A percentile compares a stretch with the other conserved stretches of the same genome.
Evolutionary conservation across 2,888 invertebrate genomes (phyloP).

Genomic region (Gymnoscelis rufifasciata): DNA sequence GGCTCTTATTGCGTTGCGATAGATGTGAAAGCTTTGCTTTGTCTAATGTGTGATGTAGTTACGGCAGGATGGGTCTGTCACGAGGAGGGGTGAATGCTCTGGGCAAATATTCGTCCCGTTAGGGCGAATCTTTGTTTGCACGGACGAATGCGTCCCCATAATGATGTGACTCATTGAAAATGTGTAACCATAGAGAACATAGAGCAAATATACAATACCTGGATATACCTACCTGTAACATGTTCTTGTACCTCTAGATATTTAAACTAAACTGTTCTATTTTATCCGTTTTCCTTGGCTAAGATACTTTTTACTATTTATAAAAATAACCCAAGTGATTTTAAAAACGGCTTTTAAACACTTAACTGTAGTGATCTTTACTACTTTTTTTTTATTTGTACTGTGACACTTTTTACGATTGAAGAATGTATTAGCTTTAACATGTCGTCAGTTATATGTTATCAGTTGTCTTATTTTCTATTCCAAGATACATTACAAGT

Average conservation of each 20-base stretch:
- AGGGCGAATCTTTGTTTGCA: conserved; percentile 42
- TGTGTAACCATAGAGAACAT: not conserved
- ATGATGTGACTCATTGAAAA: conserved; percentile 10
- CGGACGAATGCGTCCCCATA: conserved; percentile 18
- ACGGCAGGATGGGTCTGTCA: conserved; percentile 62
- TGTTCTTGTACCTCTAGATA: too few species aligned
- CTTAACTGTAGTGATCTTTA: too few species aligned
- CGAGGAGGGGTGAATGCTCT: conserved; percentile 67
- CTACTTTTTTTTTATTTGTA: too few species aligned
- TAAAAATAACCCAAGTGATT: too few species aligned
- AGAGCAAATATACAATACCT: not conserved
- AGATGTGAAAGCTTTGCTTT: conserved; percentile 6
- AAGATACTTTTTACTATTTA: too few species aligned
- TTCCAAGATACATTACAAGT: not conserved
- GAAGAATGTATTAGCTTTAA: too few species aligned
- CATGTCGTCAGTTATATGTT: too few species aligned
- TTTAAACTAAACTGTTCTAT: too few species aligned
- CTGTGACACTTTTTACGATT: too few species aligned
- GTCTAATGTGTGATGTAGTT: conserved; percentile 38
- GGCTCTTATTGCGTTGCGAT: conserved; percentile 15
- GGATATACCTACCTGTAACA: too few species aligned
- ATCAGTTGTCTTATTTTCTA: not conserved
- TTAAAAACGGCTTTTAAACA: too few species aligned
- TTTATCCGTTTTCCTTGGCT: too few species aligned
- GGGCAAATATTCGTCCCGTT: conserved; percentile 53